Conservation (phyloP, 2,888 invertebrate genomes). For the Embidobia sp. region DNA sequence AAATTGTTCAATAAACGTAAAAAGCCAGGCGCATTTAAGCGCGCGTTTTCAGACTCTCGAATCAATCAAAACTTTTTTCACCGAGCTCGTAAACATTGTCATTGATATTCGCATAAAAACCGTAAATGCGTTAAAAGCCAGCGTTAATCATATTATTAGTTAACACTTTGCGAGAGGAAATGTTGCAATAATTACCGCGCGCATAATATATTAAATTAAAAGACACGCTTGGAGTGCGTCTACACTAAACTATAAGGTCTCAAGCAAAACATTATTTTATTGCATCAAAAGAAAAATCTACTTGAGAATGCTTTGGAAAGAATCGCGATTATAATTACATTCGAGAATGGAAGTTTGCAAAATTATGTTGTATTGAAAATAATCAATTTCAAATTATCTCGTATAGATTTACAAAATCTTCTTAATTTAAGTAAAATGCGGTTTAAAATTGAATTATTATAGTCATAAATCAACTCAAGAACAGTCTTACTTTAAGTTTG, state of each 20-base stretch:
- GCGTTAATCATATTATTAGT: slow-evolving; percentile 62
- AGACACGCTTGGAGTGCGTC: slow-evolving; percentile 14
- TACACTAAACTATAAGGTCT: not conserved
- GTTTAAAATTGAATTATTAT: too few species aligned
- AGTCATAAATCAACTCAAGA: too few species aligned
- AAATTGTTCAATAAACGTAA: slow-evolving; percentile 35
- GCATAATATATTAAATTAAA: slow-evolving; percentile 50
- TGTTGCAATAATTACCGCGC: slow-evolving; percentile 41
- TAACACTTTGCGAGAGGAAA: slow-evolving; percentile 48
- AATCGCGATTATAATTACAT: too few species aligned
- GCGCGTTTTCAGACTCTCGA: slow-evolving; percentile 19
- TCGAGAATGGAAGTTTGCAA: too few species aligned
- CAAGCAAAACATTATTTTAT: slow-evolving; percentile 9
- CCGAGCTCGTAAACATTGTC: slow-evolving; percentile 46
- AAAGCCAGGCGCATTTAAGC: slow-evolving; percentile 15
- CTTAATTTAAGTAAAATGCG: too few species aligned
- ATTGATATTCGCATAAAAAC: slow-evolving; percentile 50
- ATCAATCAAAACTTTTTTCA: slow-evolving; percentile 51
- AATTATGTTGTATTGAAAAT: too few species aligned
- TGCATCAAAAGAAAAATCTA: not conserved
- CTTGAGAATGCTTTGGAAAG: too few species aligned
- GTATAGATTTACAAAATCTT: too few species aligned
- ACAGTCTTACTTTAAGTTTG: too few species aligned
- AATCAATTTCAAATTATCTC: too few species aligned
- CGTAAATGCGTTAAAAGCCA: slow-evolving; percentile 49